Evolutionary conservation across 2,888 invertebrate species (phyloP).

Genomic region (Pristionchus entomophagus): DNA sequence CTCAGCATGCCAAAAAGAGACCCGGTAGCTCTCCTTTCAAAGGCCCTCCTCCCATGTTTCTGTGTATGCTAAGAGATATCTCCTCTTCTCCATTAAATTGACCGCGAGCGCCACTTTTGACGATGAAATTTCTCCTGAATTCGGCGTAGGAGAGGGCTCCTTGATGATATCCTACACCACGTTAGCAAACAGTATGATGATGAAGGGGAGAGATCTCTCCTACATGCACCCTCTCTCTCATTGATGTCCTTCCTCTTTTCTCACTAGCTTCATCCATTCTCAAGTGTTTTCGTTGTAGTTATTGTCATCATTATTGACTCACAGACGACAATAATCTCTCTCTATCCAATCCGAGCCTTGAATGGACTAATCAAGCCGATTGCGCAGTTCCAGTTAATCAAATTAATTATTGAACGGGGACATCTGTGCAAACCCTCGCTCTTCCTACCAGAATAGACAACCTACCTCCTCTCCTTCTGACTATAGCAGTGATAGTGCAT

Average conservation of each 20-base stretch:
- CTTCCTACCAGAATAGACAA: neutral
- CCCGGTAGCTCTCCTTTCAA: neutral
- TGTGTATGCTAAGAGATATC: constrained; percentile 4
- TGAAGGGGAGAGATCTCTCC: neutral
- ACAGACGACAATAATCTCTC: too few species aligned
- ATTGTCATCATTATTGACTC: neutral
- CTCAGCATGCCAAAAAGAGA: neutral
- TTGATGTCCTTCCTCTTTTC: neutral
- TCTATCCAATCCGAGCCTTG: neutral
- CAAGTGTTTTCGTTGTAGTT: neutral
- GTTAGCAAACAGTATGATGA: constrained; percentile 27
- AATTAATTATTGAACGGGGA: neutral
- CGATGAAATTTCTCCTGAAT: constrained; percentile 12
- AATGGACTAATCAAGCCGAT: neutral
- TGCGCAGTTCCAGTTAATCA: neutral
- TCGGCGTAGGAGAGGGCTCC: neutral
- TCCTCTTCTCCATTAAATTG: constrained; percentile 3
- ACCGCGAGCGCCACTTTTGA: constrained; percentile 14
- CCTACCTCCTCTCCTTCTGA: neutral
- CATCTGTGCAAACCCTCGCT: neutral
- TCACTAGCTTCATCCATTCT: neutral
- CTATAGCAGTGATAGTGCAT: too few species aligned
- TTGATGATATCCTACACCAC: constrained; percentile 43
- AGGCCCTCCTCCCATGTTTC: neutral
- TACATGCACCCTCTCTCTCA: neutral